phyloP scores from a whole-genome alignment of 2,113 vertebrate species.

The Chrysochloris asiatica region DNA sequence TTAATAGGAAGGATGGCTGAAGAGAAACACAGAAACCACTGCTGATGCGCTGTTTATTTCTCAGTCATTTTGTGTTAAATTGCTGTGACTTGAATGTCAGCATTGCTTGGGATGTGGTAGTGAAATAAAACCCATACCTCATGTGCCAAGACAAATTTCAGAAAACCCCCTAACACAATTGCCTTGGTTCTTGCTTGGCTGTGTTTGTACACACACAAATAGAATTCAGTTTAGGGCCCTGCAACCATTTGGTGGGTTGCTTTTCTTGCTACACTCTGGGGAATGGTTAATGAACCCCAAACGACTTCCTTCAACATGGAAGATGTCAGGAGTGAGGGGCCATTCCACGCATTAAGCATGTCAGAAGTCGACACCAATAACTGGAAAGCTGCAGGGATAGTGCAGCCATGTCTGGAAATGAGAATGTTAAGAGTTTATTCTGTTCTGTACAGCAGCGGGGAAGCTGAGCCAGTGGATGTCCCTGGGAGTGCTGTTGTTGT shows the following conservation, averaged over 20 bases:
- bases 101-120: slow-evolving; percentile 65
- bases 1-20: slow-evolving; percentile 23
- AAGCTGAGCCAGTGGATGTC: not conserved
- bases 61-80: slow-evolving; percentile 72
- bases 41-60: slow-evolving; percentile 65
- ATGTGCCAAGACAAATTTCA: slow-evolving; percentile 75
- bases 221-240: slow-evolving; percentile 36
- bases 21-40: slow-evolving; percentile 66
- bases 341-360: not conserved
- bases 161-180: slow-evolving; percentile 69
- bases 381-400: not conserved
- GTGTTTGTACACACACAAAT: slow-evolving; percentile 19
- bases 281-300: slow-evolving; percentile 35
- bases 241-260: not conserved
- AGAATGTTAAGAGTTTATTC: not conserved
- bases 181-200: slow-evolving; percentile 69
- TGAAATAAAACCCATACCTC: slow-evolving; percentile 62
- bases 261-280: not conserved
- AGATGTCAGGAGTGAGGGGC: slow-evolving; percentile 49
- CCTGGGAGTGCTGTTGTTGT: too few relatives aligned
- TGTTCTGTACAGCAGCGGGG: not conserved
- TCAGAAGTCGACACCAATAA: slow-evolving; percentile 23
- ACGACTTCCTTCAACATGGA: not conserved
- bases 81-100: slow-evolving; percentile 70
- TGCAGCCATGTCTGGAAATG: not conserved